Conservation (phyloP, 2,797 vertebrate genomes). For the Botia almorhae region DNA sequence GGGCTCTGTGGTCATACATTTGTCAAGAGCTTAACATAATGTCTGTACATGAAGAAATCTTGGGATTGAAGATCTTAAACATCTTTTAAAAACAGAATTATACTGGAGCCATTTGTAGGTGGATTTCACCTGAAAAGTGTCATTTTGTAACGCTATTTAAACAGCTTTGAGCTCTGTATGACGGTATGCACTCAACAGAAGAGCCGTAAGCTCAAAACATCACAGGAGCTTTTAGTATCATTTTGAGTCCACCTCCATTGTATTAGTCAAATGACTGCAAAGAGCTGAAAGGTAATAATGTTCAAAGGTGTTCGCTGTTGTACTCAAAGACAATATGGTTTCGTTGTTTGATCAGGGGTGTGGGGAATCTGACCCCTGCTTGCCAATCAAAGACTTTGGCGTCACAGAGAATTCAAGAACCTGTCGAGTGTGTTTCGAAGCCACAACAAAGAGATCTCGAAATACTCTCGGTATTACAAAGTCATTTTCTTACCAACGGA, state of each 20-base stretch:
- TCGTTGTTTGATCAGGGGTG: background rate
- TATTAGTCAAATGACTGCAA: background rate
- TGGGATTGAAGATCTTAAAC: too few species aligned
- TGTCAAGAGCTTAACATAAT: background rate
- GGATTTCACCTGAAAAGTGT: too few species aligned
- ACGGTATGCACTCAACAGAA: too few species aligned
- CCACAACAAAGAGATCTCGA: constrained; percentile 39
- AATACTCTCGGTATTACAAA: constrained; percentile 49
- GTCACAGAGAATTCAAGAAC: background rate
- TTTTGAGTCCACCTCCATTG: too few species aligned
- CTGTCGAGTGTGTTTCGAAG: constrained; percentile 1
- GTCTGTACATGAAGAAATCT: background rate
- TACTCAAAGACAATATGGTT: background rate
- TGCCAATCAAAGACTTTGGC: constrained; percentile 16
- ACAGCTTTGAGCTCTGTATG: too few species aligned
- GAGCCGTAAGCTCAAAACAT: too few species aligned
- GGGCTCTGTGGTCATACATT: background rate
- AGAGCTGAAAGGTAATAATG: background rate
- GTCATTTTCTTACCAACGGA: constrained; percentile 54
- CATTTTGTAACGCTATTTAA: too few species aligned
- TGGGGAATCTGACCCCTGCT: background rate
- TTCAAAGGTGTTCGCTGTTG: background rate
- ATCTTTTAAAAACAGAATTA: background rate
- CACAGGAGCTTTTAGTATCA: too few species aligned
- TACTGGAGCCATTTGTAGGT: background rate